Base-by-base conservation (phyloP, 2,113 vertebrate species). In the Cariama cristata region DNA sequence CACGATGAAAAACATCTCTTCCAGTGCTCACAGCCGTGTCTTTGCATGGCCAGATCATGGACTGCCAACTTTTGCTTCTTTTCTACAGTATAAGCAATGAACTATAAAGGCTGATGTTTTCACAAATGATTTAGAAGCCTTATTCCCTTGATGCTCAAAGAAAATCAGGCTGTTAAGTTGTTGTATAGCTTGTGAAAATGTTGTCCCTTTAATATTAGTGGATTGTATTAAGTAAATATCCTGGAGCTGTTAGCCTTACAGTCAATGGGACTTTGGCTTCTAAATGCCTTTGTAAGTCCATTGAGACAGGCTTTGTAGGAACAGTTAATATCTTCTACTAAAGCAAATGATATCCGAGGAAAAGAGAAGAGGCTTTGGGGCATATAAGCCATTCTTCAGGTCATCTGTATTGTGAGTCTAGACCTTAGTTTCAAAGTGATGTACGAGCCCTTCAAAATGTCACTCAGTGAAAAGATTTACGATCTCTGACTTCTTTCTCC, bases 281-380 rank as follows among this genome's bases (percentile, higher is more conserved):
- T 75, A 72, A 97, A 93, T 69, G 66, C 42, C 62, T 84, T 72
- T 79, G 76, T 3, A 4, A 87, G 53, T 79, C 77, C 69, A 45
- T 56, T 75, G 87, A 82, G 79, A 93, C 45, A 73, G 80, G 85
- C 17, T 91, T 79, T 96, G 74, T n/a, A 64, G 53, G 66, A 82
- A 91, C 33, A 85, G 53, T 85, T 88, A 91, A 72, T 69, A 62
- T n/a, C 81, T 90, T 82, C 79, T 73, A 30, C 49, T 68, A 38
- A 45, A 85, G 56, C 35, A 91, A 83, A 59, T n/a, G 8, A n/a
- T 88, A 85, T 68, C 74, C 68, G 32, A 88, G 44, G 73, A 68
- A 77, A 96, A 59, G 60, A 87, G 56, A 81, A 76, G 62, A 79
- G 53, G 50, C 66, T 97, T 93, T 93, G 77, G 87, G 84, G 84